Evolutionary conservation across 2,113 vertebrate genomes (phyloP).

Genomic region (Caretta caretta): DNA sequence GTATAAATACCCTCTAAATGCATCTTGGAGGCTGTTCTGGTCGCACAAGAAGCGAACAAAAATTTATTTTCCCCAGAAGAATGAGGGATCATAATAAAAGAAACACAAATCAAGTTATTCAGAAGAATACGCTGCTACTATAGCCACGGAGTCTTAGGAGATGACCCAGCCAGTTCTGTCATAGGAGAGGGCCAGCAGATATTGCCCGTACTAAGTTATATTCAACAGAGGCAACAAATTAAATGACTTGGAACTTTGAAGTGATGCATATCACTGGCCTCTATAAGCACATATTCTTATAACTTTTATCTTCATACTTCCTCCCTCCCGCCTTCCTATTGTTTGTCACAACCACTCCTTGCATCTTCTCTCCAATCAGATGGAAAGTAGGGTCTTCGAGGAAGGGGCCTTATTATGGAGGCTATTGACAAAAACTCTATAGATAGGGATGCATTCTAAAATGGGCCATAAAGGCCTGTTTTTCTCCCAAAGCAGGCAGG

Average conservation of each 20-base stretch:
- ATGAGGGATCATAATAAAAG: background rate
- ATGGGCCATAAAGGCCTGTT: background rate
- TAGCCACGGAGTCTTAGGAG: background rate
- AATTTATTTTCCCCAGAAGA: background rate
- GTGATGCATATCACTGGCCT: background rate
- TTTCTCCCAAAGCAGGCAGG: background rate
- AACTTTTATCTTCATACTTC: background rate
- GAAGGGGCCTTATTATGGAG: background rate
- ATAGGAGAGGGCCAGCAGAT: background rate
- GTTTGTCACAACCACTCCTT: background rate
- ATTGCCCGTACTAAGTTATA: background rate
- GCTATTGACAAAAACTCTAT: background rate
- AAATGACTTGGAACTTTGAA: background rate
- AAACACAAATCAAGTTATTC: background rate
- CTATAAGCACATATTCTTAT: background rate
- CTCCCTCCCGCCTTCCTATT: background rate
- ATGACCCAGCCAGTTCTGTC: background rate
- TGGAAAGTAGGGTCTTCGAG: too few species aligned
- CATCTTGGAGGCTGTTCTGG: background rate
- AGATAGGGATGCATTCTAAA: background rate
- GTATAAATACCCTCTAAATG: rapidly evolving
- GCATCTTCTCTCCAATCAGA: rapidly evolving
- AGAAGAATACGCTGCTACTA: background rate
- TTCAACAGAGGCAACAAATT: background rate
- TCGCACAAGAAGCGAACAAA: background rate